Base-by-base conservation (phyloP, 2,888 invertebrate species). In the Cheilosia grossa region DNA sequence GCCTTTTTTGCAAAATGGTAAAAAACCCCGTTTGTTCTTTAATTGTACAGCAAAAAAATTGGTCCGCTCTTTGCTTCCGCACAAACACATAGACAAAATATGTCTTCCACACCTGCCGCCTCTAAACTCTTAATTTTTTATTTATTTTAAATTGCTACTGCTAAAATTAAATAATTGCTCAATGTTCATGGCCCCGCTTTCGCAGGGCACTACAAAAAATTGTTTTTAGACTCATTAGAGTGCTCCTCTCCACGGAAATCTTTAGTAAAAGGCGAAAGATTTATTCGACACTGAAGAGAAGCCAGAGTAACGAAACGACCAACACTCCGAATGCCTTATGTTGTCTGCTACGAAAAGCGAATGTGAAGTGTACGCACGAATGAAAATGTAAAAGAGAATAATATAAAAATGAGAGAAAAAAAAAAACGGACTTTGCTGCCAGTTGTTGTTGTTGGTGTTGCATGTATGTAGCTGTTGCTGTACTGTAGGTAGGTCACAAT, bases 181-280 rank as follows among this genome's bases (percentile, higher is more conserved):
- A n/a, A n/a, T n/a, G n/a, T n/a, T n/a, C n/a, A n/a, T 27, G 77
- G 40, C 77, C 73, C 82, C 73, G 63, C 67, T 78, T 78, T 19
- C 81, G 66, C 73, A 77, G 82, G 70, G 78, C 63, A 47, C 78
- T 63, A 53, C 78, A 73, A 82, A 82, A 82, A 82, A 69, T 73
- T 79, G 13, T 10, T 73, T 82, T 79, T 82, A 82, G 82, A 79
- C 82, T 82, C 82, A 79, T 82, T 82, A 82, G 78, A 82, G 82
- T 82, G 82, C 82, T 37, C 82, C 82, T 82, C 82, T 82, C 82
- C 82, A 82, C 82, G 82, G 82, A 82, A 82, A 82, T 82, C 82
- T 82, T 82, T 82, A 82, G 82, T 82, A 82, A 82, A 82, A 82
- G 82, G 82, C 82, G 82, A 82, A 82, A 82, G 82, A 82, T 82